These are phyloP conservation scores for Phrynocephalus vlangalii DNA, from an alignment of 2,797 vertebrate species.

Conservation along the genomic window DNA sequence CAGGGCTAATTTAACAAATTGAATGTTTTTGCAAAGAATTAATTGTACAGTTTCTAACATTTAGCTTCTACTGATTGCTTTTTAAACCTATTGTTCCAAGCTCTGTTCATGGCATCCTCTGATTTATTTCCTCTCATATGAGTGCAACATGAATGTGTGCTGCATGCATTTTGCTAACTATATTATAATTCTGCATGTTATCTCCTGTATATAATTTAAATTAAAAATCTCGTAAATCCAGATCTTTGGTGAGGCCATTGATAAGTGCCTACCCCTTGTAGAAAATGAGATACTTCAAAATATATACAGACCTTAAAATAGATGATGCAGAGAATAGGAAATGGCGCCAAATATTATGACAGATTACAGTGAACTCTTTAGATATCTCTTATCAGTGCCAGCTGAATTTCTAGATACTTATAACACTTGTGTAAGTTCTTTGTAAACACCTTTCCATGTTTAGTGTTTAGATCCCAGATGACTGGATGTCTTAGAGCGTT, in stretches of 20 bases:
- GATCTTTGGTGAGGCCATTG: conserved; percentile 19
- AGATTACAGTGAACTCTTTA: background rate
- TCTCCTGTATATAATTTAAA: conserved; percentile 52
- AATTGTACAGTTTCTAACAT: no score
- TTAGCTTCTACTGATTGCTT: no score
- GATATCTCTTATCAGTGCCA: background rate
- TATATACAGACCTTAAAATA: conserved; percentile 9
- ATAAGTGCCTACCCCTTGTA: background rate
- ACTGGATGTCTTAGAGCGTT: background rate
- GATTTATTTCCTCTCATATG: background rate
- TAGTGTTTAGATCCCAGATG: background rate
- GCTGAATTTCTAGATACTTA: background rate
- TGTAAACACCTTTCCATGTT: background rate
- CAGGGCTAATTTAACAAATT: no score
- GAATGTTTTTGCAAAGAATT: no score
- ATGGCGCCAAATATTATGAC: conserved; percentile 26
- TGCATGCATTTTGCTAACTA: conserved; percentile 69
- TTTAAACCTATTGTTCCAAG: no score
- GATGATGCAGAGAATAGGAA: conserved; percentile 30
- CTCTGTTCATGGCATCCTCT: conserved; percentile 30
- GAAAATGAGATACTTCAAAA: background rate
- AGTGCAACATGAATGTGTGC: conserved; percentile 41
- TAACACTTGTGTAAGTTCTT: background rate
- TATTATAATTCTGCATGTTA: conserved; percentile 73
- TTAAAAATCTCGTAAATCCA: conserved; percentile 43